Base-by-base conservation (phyloP, 1,140 invertebrate genomes). In the Medauroidea extradentata region DNA sequence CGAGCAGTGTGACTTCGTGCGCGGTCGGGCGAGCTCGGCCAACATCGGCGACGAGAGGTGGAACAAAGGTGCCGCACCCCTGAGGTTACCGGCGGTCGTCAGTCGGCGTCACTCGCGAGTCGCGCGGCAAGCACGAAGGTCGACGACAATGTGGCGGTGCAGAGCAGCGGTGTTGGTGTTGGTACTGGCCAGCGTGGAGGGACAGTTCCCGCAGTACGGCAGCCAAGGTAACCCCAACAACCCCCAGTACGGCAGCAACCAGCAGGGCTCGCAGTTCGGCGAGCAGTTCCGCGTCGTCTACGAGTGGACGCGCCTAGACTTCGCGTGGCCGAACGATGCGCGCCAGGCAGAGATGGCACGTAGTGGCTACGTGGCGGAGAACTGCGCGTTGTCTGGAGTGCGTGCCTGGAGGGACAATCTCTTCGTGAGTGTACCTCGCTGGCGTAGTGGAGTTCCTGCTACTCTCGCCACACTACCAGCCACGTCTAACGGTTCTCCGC, bases 351-450 rank as follows among this genome's bases (percentile, higher is more conserved):
- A 79, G 27, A 61, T 79, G 14, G 69, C 74, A 44, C 72, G 73
- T 25, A 74, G 75, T 29, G 66, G 71, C 23, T 88, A 84, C 65
- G 74, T 84, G 38, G 78, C 81, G 1, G 75, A 81, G 64, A 85
- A 86, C 69, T 82, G 81, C 46, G 68, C 83, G 38, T 77, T 86
- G 24, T 76, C 81, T 23, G 84, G 84, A 14, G 78, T 86, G 46
- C 85, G 83, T 67, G 78, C 81, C 51, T 85, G 80, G 77, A 77
- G 79, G n/a, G 78, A 79, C 55, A 78, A 77, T 50, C 79, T 85
- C 65, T 87, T 81, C 64, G 50, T 88, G 43, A 82, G 84, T 2
- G 54, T 87, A 42, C 85, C 86, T 11, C 75, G 86, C 52, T 83
- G 83, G 78, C 79, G 79, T 50, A 67, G 70, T 27, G 86, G 86